Evolutionary conservation across 2,113 vertebrate genomes (phyloP), one percentile per base, ranked within the genome.

Genomic region (Tor tambroides): DNA sequence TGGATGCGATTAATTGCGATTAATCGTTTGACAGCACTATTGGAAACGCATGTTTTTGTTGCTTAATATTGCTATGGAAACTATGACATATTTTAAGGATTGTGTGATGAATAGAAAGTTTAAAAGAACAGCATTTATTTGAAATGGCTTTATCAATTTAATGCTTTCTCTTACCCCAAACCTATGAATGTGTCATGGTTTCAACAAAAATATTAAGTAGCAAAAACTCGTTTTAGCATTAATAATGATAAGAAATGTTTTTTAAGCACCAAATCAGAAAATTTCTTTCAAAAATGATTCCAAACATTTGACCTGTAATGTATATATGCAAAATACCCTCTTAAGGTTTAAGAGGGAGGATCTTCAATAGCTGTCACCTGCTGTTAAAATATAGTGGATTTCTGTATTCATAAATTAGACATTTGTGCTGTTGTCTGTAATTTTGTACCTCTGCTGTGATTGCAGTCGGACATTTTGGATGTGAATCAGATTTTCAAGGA

Each of bases 401-500:
- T 51, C 49, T 51, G 15, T 17, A 51, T 72, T 38, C 17, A 21
- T 71, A 21, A 38, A 38, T 41, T 72, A 23, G 2, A 6, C 11
- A 8, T 51, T 46, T 59, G 43, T 32, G 26, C 54, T 49, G 46
- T 14, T 51, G 19, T 43, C 15, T 56, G 17, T 43, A 19, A 49
- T 23, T 5, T 81, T 86, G 51, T 14, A n/a, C 78, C 85, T 91
- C 43, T 84, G 91, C 59, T 90, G 21, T 89, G 88, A 35, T 93
- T 91, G 89, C 93, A 99, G 98, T 98, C 97, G 86, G 98, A 99
- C 85, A 99, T 99, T 91, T 90, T 98, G 95, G 98, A 99, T 91
- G 97, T 99, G 80, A 99, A 99, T 93, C 97, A 99, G 94, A 99
- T 99, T 93, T 99, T 99, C 93, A 99, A 99, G 94, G 98, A 99